A percentile compares a stretch with the other conserved stretches of the same genome.
phyloP scores from a whole-genome alignment of 2,797 vertebrate genomes.

The Siniperca scherzeri region DNA sequence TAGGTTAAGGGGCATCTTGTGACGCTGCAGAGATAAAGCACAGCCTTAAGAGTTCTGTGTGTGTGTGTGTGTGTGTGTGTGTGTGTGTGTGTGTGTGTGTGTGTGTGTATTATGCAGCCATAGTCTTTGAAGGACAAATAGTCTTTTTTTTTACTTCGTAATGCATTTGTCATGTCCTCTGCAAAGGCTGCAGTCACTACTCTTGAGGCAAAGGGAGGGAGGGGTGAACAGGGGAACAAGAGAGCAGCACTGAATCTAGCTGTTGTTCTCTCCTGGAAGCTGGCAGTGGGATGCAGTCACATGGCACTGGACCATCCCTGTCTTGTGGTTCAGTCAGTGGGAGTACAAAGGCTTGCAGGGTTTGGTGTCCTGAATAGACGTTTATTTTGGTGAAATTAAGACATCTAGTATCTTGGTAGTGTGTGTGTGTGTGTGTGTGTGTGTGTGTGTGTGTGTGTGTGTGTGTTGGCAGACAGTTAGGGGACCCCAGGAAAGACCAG shows the following conservation, averaged over 20 bases:
- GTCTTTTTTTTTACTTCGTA: conserved; percentile 16
- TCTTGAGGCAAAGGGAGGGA: conserved; percentile 45
- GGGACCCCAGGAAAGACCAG: conserved; percentile 23
- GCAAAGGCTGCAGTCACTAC: conserved; percentile 33
- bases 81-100: conserved; percentile 11
- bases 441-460: conserved; percentile 3
- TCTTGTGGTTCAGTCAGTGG: conserved; percentile 73
- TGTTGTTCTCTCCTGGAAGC: conserved; percentile 76
- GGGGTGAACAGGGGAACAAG: conserved; percentile 46
- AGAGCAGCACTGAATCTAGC: conserved; percentile 73
- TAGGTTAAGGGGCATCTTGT: conserved; percentile 54
- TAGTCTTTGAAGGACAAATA: conserved; percentile 8
- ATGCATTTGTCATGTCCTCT: conserved; percentile 51
- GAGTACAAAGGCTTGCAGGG: conserved; percentile 70
- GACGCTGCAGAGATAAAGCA: conserved; percentile 47
- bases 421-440: conserved; percentile 19
- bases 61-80: conserved; percentile 7
- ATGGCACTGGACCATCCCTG: conserved; percentile 66
- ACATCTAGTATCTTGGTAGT: conserved; percentile 18
- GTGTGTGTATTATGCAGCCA: conserved; percentile 8
- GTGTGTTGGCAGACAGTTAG: background rate
- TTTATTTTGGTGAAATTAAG: conserved; percentile 56
- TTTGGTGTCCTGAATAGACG: conserved; percentile 59
- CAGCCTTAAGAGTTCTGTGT: background rate
- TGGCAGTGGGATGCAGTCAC: conserved; percentile 76